Evolutionary conservation across 2,797 vertebrate species (phyloP), one percentile per base, ranked within the genome.

Genomic region (Leptoclinus maculatus): DNA sequence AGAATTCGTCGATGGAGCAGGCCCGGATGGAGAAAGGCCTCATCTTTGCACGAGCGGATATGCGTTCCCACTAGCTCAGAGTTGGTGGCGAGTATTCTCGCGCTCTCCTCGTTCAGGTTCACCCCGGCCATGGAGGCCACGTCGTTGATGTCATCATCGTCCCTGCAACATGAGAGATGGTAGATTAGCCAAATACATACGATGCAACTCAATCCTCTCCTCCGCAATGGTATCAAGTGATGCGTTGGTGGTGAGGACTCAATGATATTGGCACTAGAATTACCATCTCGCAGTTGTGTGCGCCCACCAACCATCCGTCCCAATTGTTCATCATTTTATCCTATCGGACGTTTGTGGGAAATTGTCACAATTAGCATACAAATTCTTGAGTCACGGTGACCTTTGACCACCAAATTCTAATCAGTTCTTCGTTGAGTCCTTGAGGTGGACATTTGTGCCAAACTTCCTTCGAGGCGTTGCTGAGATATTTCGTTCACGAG

Each of bases 121-220:
- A 97, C 95, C 0, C 96, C 96, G 25, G 96, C 96, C 96, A 97
- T 96, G 78, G 96, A 97, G 23, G 96, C 94, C 83, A 97, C 96
- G 21, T 97, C 96, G n/a, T 96, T 97, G 88, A 97, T 96, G 93
- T 97, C 96, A 21, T 97, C 96, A 0, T 97, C 97, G 19, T 97
- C 96, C 92, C 97, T 97, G 87, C 53, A 84, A 74, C 19, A 27
- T 3, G 1, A 79, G 1, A 63, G 11, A 63, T 6, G 7, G 12
- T 3, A 38, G 25, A 79, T 80, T 32, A 73, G 47, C 12, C 62
- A 67, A 71, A 74, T 3, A 13, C 7, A 41, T 62, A 16, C 13
- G 49, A 16, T 45, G 3, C 0, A 78, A 74, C 17, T 6, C n/a
- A 39, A n/a, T 6, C 2, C 38, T 27, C 16, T 74, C 11, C 16